Evolutionary conservation across 2,888 invertebrate species (phyloP), one percentile per base, ranked within the genome.

Genomic region (Napeogenes sylphis): DNA sequence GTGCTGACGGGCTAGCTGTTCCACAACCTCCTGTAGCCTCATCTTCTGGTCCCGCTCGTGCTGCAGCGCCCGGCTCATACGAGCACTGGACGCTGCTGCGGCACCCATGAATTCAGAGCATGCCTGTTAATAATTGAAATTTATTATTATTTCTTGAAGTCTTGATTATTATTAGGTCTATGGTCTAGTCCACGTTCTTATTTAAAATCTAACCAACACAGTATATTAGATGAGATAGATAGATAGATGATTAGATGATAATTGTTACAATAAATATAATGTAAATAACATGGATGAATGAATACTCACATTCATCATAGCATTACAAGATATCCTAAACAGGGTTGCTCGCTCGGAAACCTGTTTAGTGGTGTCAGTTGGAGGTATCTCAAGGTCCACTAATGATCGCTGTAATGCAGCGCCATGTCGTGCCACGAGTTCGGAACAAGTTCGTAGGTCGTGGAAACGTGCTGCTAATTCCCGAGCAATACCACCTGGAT

Each of bases 1-100:
- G 84, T 99, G 99, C 82, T 99, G 99, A 71, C 97, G 93, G 13
- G 99, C 99, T 67, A 99, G 92, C 77, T 98, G 98, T 82, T 99
- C 99, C 14, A 99, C 97, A 91, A 99, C 97, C 78, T 98, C 98
- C 79, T 98, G 98, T 68, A 98, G 91, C 56, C 97, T 93, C 81
- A 95, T 93, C 76, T 98, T 94, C 86, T 99, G 98, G 71, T 99
- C 98, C 32, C 98, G 94, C 81, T 99, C 99, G 84, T 98, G 97
- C 73, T 98, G 97, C 68, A 99, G 88, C 82, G 97, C 94, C 72
- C 96, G 95, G 71, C 96, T 96, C 97, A 99, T 97, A 72, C 98
- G 96, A 64, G 95, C 94, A 58, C 97, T 97, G 73, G 99, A 98
- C 35, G 94, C 94, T 74, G 97, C 95, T 13, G 98, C 97, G 64